Conservation (phyloP, 2,113 vertebrate species). For the Onychostruthus taczanowskii region DNA sequence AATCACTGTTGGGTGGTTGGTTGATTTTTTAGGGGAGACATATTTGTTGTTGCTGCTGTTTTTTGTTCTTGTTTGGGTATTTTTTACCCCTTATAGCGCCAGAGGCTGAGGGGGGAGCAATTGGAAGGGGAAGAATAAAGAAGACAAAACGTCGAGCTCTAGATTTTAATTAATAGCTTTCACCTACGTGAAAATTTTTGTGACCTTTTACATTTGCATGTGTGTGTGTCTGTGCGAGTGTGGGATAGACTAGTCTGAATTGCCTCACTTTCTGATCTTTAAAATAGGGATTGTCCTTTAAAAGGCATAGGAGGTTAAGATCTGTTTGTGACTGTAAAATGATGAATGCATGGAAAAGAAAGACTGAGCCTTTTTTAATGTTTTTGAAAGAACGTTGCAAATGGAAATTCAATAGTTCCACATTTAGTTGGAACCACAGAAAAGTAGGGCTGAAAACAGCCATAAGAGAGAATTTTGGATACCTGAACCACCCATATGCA, state of each 20-base stretch:
- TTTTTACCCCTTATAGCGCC: not conserved
- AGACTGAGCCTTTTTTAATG: accelerated
- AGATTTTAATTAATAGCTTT: not conserved
- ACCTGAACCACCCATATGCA: not conserved
- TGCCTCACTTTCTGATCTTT: not conserved
- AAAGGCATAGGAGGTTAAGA: not conserved
- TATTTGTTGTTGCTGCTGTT: not conserved
- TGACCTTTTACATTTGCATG: not conserved
- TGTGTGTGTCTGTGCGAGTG: not conserved
- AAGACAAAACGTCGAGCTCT: not conserved
- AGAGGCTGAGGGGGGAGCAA: not conserved
- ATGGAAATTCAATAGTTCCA: not conserved
- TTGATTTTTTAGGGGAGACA: not conserved
- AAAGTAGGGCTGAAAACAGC: not conserved
- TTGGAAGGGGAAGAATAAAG: not conserved
- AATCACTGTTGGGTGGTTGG: not conserved
- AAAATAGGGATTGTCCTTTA: not conserved
- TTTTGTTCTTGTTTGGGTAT: not conserved
- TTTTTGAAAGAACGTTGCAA: not conserved
- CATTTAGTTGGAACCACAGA: not conserved
- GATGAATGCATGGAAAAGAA: not conserved
- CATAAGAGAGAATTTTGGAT: not conserved
- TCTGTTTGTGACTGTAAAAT: not conserved
- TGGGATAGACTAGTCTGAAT: accelerated
- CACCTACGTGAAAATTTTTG: not conserved